These are phyloP conservation scores for Drosophila pruinosa DNA, from an alignment of 1,140 invertebrate genomes.

Conservation along the genomic window DNA sequence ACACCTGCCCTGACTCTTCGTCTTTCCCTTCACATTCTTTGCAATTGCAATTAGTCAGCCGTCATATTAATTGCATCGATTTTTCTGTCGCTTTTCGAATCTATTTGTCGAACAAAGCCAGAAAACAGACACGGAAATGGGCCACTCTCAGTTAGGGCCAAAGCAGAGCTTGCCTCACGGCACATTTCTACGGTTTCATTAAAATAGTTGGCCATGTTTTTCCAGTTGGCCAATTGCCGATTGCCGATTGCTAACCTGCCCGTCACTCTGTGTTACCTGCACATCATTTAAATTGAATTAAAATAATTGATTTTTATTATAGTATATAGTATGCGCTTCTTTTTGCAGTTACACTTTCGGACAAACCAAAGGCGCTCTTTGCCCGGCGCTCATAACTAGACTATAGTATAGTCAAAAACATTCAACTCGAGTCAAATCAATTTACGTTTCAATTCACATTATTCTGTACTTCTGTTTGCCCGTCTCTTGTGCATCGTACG, in stretches of 20 bases:
- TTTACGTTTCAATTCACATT: conserved; percentile 5
- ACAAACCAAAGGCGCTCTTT: conserved; percentile 20
- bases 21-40: background rate
- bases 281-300: conserved; percentile 74
- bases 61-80: conserved; percentile 59
- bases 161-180: background rate
- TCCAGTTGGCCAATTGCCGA: background rate
- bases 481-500: conserved; percentile 20
- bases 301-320: conserved; percentile 76
- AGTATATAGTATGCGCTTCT: conserved; percentile 8
- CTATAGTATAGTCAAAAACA: conserved; percentile 35
- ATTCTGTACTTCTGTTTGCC: conserved; percentile 30
- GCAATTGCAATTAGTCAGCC: background rate
- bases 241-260: background rate
- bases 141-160: conserved; percentile 5
- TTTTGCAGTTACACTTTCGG: conserved; percentile 62
- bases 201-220: conserved; percentile 28
- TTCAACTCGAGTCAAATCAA: conserved; percentile 7
- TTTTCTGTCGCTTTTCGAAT: conserved; percentile 40
- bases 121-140: conserved; percentile 8
- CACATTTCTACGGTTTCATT: conserved; percentile 44
- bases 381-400: conserved; percentile 53
- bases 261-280: background rate
- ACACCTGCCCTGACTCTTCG: conserved; percentile 7
- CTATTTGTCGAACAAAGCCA: background rate